Percentiles rank a stretch among this genome's conserved stretches.
phyloP scores from a whole-genome alignment of 2,888 invertebrate genomes.

The Xylocampa areola region DNA sequence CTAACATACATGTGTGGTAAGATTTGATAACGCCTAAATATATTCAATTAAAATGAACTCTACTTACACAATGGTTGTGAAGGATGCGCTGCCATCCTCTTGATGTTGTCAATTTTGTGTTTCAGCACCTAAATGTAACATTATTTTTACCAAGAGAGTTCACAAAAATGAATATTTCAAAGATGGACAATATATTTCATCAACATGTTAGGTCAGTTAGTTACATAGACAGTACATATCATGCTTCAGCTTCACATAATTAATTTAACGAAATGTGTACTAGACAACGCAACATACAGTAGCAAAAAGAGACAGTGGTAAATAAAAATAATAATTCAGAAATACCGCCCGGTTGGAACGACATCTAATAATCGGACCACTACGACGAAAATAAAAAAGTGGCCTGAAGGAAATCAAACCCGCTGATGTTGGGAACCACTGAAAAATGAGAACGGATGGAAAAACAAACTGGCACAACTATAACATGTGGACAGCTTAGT shows the following conservation, averaged over 20 bases:
- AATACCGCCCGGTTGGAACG: slow-evolving; percentile 61
- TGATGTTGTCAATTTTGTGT: slow-evolving; percentile 97
- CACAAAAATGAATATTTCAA: background rate
- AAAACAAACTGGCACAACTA: slow-evolving; percentile 55
- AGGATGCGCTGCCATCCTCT: slow-evolving; percentile 98
- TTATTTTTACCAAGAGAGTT: slow-evolving; percentile 46
- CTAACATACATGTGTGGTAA: background rate
- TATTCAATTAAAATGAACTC: slow-evolving; percentile 22
- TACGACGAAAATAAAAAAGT: slow-evolving; percentile 58
- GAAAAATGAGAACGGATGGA: slow-evolving; percentile 63
- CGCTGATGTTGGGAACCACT: slow-evolving; percentile 49
- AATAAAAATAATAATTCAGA: slow-evolving; percentile 60
- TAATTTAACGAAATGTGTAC: slow-evolving; percentile 61
- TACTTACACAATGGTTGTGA: slow-evolving; percentile 98
- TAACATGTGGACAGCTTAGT: slow-evolving; percentile 56
- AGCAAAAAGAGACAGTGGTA: slow-evolving; percentile 65
- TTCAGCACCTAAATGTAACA: slow-evolving; percentile 94
- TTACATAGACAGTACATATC: slow-evolving; percentile 65
- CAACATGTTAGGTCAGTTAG: slow-evolving; percentile 56
- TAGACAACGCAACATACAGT: slow-evolving; percentile 64
- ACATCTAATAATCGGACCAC: slow-evolving; percentile 52
- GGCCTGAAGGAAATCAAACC: slow-evolving; percentile 62
- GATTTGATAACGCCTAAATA: background rate
- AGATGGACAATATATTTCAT: slow-evolving; percentile 4
- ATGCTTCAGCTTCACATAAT: slow-evolving; percentile 71